Conservation (phyloP, 2,888 invertebrate genomes). For the Ichneumoninae sp. region DNA sequence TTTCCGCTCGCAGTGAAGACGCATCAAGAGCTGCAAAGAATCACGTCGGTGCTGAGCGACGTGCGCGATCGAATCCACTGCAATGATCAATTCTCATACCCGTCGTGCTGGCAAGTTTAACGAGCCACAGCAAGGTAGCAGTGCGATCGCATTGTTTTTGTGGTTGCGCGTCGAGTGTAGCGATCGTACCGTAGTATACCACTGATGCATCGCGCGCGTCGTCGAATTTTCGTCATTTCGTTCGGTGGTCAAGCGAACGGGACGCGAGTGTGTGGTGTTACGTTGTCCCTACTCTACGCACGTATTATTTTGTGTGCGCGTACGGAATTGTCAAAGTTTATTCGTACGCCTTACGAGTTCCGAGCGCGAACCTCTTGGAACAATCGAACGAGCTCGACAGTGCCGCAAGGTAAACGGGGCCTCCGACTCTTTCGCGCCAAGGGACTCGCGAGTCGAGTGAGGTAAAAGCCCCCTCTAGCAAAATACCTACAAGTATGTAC, state of each 20-base stretch:
- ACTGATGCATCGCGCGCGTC: conserved; percentile 37
- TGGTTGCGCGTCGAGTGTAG: conserved; percentile 54
- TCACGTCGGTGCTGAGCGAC: conserved; percentile 9
- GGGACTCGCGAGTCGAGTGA: conserved; percentile 10
- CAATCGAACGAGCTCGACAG: conserved; percentile 10
- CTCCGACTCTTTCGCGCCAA: conserved; percentile 23
- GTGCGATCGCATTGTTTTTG: conserved; percentile 78
- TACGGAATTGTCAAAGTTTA: background rate
- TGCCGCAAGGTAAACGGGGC: conserved; percentile 6
- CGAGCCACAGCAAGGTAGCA: conserved; percentile 74
- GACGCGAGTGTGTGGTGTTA: conserved; percentile 23
- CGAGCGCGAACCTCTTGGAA: conserved; percentile 14
- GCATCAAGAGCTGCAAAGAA: background rate
- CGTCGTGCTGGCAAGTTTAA: conserved; percentile 69
- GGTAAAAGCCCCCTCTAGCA: conserved; percentile 5
- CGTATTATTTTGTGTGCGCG: background rate
- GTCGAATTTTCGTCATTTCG: conserved; percentile 19
- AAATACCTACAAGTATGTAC: background rate
- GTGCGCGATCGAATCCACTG: conserved; percentile 46
- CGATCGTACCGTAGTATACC: conserved; percentile 12
- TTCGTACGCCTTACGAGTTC: background rate
- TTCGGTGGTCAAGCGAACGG: conserved; percentile 49
- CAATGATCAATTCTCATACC: conserved; percentile 19
- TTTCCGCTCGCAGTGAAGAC: background rate
- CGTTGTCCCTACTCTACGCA: background rate